These are phyloP conservation scores for Phyllotreta cruciferae DNA, from an alignment of 2,888 invertebrate genomes.

Conservation along the genomic window DNA sequence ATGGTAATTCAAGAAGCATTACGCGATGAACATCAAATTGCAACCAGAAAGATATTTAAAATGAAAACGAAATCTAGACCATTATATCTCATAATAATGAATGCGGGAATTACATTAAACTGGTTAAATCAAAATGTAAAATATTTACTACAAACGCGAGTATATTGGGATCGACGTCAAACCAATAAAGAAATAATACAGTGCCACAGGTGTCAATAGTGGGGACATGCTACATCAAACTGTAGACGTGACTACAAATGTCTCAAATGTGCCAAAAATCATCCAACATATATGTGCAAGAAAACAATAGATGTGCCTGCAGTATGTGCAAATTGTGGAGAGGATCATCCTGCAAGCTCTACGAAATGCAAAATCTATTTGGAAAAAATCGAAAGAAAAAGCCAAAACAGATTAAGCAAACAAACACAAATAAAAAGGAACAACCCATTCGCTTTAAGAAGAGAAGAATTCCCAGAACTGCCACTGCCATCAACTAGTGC, in stretches of 20 bases:
- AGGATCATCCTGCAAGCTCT: slow-evolving; percentile 16
- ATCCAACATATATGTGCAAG: slow-evolving; percentile 8
- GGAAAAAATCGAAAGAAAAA: not conserved
- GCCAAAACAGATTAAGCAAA: no score
- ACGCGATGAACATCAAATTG: not conserved
- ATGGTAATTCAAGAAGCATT: not conserved
- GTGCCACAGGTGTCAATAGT: slow-evolving; percentile 48
- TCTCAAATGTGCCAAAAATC: slow-evolving; percentile 20
- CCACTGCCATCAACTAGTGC: no score
- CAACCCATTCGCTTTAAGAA: no score
- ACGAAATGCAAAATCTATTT: not conserved
- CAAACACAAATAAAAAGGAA: no score
- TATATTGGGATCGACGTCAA: slow-evolving; percentile 26
- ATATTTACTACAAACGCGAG: slow-evolving; percentile 8
- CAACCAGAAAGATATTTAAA: not conserved
- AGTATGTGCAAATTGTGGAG: slow-evolving; percentile 22
- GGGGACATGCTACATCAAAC: slow-evolving; percentile 34
- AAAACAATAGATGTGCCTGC: slow-evolving; percentile 22
- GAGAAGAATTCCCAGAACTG: no score
- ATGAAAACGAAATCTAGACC: slow-evolving; percentile 5
- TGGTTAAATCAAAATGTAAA: slow-evolving; percentile 7
- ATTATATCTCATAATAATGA: slow-evolving; percentile 10
- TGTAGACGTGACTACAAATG: slow-evolving; percentile 13
- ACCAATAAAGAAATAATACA: slow-evolving; percentile 44
- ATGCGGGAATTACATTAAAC: slow-evolving; percentile 8